Percentiles rank a stretch among this genome's conserved stretches.
phyloP scores from a whole-genome alignment of 2,113 vertebrate genomes.

The Bolborhynchus lineola region DNA sequence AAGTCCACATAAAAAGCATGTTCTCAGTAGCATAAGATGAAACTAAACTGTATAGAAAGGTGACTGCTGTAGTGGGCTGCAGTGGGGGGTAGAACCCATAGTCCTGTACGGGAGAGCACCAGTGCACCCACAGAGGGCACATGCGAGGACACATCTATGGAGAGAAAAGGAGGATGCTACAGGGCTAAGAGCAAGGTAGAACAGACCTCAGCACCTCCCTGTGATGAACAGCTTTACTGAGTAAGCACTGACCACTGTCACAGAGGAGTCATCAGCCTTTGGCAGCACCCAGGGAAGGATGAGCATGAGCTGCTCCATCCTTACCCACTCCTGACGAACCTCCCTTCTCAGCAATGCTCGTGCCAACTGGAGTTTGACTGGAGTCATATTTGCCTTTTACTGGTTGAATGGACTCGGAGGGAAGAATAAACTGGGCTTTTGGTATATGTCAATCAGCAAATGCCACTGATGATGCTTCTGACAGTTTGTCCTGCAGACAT shows the following conservation, averaged over 20 bases:
- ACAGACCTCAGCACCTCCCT: fast-evolving
- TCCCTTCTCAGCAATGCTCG: background rate
- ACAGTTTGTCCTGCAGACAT: background rate
- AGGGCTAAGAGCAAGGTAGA: background rate
- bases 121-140: background rate
- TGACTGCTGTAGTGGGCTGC: fast-evolving
- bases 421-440: background rate
- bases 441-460: background rate
- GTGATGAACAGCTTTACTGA: background rate
- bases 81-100: background rate
- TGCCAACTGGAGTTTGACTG: background rate
- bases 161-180: background rate
- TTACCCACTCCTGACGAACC: background rate
- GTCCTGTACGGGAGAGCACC: background rate
- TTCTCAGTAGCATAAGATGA: background rate
- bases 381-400: background rate
- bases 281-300: background rate
- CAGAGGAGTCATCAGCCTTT: background rate
- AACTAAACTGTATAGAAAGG: background rate
- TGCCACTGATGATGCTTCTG: background rate
- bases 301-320: background rate
- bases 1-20: background rate
- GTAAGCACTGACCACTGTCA: no score
- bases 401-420: background rate
- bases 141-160: fast-evolving